phyloP scores from a whole-genome alignment of 2,888 invertebrate species.

The Pantelozetes paolii region DNA sequence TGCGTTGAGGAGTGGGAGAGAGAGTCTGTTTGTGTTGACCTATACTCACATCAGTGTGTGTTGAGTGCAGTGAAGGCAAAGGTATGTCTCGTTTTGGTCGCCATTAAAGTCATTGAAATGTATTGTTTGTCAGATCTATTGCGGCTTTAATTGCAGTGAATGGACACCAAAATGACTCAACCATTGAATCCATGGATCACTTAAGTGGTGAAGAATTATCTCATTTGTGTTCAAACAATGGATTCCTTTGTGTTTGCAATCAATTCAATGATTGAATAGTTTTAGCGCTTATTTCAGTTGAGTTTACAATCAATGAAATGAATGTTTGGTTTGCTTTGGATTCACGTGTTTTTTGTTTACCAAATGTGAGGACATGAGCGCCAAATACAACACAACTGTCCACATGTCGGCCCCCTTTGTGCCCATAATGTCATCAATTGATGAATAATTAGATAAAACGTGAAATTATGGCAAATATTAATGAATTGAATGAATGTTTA shows the following conservation, averaged over 20 bases:
- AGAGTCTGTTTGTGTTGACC: too few relatives aligned
- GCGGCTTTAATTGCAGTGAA: too few relatives aligned
- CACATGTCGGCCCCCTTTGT: background rate
- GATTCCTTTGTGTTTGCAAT: background rate
- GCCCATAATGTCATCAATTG: background rate
- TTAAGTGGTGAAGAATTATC: background rate
- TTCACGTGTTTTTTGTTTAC: constrained; percentile 25
- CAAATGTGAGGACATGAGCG: constrained; percentile 16
- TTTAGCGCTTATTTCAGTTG: constrained; percentile 30
- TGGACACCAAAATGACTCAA: too few relatives aligned
- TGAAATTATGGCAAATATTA: background rate
- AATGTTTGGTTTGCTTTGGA: background rate
- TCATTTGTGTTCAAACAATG: background rate
- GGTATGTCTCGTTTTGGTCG: too few relatives aligned
- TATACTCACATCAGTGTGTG: too few relatives aligned
- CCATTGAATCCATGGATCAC: background rate
- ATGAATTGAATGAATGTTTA: background rate
- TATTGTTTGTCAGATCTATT: too few relatives aligned
- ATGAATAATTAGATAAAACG: background rate
- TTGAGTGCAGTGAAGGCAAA: too few relatives aligned
- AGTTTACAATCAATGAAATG: background rate
- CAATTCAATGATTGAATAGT: background rate
- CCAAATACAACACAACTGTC: background rate
- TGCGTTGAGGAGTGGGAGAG: too few relatives aligned
- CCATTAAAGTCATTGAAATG: too few relatives aligned